Percentiles rank a stretch among this genome's conserved stretches.
Conservation (phyloP, 2,888 invertebrate species). For the Cryptocephalus moraei region DNA sequence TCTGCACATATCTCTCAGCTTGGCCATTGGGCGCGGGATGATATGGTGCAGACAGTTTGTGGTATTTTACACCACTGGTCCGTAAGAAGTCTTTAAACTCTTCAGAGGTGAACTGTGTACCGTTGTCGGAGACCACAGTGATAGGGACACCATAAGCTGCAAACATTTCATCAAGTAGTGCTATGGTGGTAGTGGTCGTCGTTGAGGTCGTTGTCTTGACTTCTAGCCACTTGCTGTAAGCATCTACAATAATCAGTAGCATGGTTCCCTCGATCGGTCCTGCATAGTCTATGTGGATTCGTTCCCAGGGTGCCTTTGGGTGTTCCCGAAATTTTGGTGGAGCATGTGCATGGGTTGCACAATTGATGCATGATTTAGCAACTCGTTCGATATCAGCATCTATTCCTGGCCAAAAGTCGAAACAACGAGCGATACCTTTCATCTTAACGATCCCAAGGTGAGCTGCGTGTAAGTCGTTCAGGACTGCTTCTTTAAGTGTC, state of each 20-base stretch:
- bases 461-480: constrained; percentile 8
- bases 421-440: constrained; percentile 19
- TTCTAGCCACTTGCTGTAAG: neutral
- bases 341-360: constrained; percentile 8
- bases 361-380: constrained; percentile 15
- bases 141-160: too few relatives aligned
- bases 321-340: constrained; percentile 11
- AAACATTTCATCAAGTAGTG: neutral
- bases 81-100: too few relatives aligned
- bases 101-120: too few relatives aligned
- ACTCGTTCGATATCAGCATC: constrained; percentile 15
- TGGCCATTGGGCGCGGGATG: too few relatives aligned
- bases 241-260: constrained; percentile 17
- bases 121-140: too few relatives aligned
- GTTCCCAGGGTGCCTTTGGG: neutral
- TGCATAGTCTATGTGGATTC: constrained; percentile 24
- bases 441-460: constrained; percentile 22
- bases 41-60: too few relatives aligned
- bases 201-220: neutral
- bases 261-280: constrained; percentile 16
- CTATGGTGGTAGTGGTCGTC: neutral
- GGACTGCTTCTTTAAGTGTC: neutral
- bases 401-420: constrained; percentile 1
- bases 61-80: too few relatives aligned
- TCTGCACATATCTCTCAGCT: too few relatives aligned